Conservation (phyloP, 2,888 invertebrate species). For the Theristus sp. region DNA sequence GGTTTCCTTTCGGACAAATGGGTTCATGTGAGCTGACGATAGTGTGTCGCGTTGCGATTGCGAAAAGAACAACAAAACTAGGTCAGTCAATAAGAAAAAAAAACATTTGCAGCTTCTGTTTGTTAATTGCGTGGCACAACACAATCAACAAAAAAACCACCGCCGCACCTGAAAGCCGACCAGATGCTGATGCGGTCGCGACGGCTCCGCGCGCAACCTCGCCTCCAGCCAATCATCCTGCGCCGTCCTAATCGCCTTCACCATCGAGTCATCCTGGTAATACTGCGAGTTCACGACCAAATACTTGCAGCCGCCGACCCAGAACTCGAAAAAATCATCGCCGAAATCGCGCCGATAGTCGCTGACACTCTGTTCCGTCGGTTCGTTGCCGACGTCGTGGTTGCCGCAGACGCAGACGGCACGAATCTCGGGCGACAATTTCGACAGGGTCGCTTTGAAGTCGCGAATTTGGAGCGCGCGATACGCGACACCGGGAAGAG, state of each 20-base stretch:
- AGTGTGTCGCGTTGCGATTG: no score
- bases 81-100: no score
- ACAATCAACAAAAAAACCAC: no score
- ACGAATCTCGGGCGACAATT: conserved; percentile 33
- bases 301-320: conserved; percentile 32
- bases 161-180: conserved; percentile 8
- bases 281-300: conserved; percentile 38
- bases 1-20: no score
- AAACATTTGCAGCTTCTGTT: no score
- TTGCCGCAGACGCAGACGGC: conserved; percentile 39
- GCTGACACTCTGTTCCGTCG: conserved; percentile 30
- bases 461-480: conserved; percentile 30
- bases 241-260: conserved; percentile 13
- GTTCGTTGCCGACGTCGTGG: conserved; percentile 38
- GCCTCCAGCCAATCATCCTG: conserved; percentile 35
- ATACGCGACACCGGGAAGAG: conserved; percentile 28
- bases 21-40: no score
- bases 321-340: conserved; percentile 38
- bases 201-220: conserved; percentile 15
- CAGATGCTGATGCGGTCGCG: conserved; percentile 4
- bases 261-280: conserved; percentile 22
- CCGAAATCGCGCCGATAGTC: conserved; percentile 24
- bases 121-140: no score
- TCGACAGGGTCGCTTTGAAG: conserved; percentile 29
- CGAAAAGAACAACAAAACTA: no score